These are phyloP conservation scores for Tinea trinotella DNA, from an alignment of 2,888 invertebrate genomes.

Conservation along the genomic window DNA sequence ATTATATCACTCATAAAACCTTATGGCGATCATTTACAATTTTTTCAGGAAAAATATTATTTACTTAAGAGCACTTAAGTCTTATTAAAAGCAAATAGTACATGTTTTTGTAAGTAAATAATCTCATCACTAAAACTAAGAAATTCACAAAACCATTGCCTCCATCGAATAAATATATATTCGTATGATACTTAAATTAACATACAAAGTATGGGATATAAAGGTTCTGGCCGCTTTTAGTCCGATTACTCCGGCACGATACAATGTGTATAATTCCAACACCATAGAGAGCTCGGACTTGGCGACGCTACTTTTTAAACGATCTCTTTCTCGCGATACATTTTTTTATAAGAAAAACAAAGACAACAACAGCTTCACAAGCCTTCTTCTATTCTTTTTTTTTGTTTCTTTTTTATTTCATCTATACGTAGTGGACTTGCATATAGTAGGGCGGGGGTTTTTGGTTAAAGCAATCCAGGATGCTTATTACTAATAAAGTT, in stretches of 20 bases:
- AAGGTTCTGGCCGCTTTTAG: conserved; percentile 35
- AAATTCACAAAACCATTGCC: background rate
- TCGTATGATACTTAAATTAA: conserved; percentile 30
- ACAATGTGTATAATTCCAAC: background rate
- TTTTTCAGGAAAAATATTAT: background rate
- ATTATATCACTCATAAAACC: background rate
- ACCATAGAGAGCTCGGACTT: conserved; percentile 22
- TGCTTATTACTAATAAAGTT: conserved; percentile 16
- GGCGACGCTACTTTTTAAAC: conserved; percentile 22
- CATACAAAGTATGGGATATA: conserved; percentile 43
- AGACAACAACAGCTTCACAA: background rate
- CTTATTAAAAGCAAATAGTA: no score
- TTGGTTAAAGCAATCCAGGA: conserved; percentile 15
- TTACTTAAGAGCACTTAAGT: background rate
- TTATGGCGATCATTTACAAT: background rate
- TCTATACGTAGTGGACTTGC: background rate
- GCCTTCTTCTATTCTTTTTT: background rate
- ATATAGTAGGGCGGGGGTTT: background rate
- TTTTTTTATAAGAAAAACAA: background rate
- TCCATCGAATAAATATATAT: conserved; percentile 2
- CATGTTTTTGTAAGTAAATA: no score
- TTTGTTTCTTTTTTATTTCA: background rate
- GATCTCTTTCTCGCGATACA: background rate
- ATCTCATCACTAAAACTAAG: background rate
- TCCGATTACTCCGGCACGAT: conserved; percentile 34